Evolutionary conservation across 2,888 invertebrate genomes (phyloP).

Genomic region (Folsomia manolachei): DNA sequence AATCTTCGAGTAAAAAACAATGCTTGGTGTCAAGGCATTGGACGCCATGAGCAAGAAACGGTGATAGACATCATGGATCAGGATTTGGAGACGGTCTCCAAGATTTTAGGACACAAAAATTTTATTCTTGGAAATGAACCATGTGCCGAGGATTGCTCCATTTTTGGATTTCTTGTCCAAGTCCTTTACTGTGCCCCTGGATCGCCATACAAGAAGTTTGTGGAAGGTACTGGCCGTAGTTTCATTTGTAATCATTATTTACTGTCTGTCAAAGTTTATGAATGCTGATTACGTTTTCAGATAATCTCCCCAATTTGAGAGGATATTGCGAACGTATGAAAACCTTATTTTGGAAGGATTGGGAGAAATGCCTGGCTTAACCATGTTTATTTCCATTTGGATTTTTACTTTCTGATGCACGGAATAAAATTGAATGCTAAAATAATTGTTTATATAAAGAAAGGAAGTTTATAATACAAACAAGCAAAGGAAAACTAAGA

Average conservation of each 20-base stretch:
- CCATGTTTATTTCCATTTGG: too few relatives aligned
- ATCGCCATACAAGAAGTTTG: conserved; percentile 47
- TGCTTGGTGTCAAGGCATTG: conserved; percentile 43
- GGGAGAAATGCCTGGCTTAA: conserved; percentile 34
- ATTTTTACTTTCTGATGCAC: too few relatives aligned
- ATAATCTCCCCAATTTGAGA: conserved; percentile 34
- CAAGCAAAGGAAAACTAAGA: too few relatives aligned
- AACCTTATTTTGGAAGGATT: conserved; percentile 39
- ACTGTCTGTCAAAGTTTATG: not conserved
- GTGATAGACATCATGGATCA: conserved; percentile 38
- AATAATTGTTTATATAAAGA: too few relatives aligned
- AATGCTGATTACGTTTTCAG: not conserved
- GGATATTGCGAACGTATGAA: conserved; percentile 41
- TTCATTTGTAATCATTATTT: not conserved
- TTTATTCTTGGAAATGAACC: conserved; percentile 46
- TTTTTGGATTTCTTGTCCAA: conserved; percentile 55
- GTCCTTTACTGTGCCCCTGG: conserved; percentile 52
- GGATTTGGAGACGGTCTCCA: conserved; percentile 35
- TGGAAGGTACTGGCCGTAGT: too few relatives aligned
- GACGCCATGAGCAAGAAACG: conserved; percentile 39
- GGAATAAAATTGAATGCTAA: too few relatives aligned
- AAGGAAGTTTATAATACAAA: too few relatives aligned
- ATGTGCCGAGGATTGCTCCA: conserved; percentile 52
- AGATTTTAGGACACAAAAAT: conserved; percentile 40
- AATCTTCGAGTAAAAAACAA: conserved; percentile 14